Evolutionary conservation across 2,888 invertebrate species (phyloP).

Genomic region (Steinernema carpocapsae): DNA sequence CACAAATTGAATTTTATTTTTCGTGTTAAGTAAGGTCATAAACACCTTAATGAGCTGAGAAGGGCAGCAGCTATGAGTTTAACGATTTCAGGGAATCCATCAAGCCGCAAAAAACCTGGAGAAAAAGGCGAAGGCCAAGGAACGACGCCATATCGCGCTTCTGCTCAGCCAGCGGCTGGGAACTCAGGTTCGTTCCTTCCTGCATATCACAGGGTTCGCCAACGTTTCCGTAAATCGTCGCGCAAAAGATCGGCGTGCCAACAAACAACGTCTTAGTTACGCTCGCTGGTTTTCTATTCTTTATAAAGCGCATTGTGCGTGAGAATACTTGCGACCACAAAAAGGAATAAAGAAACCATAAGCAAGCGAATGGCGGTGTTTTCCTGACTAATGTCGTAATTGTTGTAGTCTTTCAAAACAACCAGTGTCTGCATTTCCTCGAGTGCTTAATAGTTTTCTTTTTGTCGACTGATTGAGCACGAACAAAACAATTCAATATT

Average conservation of each 20-base stretch:
- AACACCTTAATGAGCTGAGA: conserved; percentile 9
- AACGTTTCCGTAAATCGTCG: too few species aligned
- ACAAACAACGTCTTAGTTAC: conserved; percentile 29
- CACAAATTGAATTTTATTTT: conserved; percentile 15
- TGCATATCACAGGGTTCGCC: neutral
- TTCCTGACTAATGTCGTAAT: conserved; percentile 25
- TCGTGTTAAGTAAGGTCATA: conserved; percentile 21
- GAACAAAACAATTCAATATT: conserved; percentile 19
- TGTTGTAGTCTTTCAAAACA: conserved; percentile 18
- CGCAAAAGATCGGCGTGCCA: neutral
- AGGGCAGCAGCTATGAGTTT: neutral
- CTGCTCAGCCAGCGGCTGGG: conserved; percentile 65
- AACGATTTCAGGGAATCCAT: conserved; percentile 61
- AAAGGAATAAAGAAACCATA: conserved; percentile 35
- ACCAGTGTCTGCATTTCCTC: conserved; percentile 6
- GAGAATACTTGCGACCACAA: neutral
- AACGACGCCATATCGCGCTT: conserved; percentile 64
- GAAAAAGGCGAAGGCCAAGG: conserved; percentile 64
- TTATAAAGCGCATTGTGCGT: conserved; percentile 13
- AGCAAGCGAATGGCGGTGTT: conserved; percentile 6
- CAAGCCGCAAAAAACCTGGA: conserved; percentile 67
- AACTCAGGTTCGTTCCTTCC: conserved; percentile 55
- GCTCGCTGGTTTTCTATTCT: conserved; percentile 21
- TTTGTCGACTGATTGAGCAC: neutral
- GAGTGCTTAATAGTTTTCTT: neutral